Conservation (phyloP, 2,113 vertebrate genomes). For the Dicentrarchus labrax region DNA sequence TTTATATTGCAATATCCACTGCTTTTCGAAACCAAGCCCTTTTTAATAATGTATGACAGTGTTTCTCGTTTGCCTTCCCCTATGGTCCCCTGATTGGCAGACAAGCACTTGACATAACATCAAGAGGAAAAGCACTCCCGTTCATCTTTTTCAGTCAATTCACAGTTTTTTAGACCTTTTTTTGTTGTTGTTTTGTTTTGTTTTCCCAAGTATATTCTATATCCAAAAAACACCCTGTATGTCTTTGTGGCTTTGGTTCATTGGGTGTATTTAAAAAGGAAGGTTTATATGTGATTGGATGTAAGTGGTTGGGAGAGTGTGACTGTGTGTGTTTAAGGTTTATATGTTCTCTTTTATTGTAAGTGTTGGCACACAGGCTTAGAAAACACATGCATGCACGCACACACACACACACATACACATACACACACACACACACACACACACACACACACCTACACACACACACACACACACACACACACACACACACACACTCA, state of each 20-base stretch:
- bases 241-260: not conserved
- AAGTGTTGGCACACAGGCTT: constrained; percentile 1
- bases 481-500: constrained; percentile 1
- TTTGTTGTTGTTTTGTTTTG: not conserved
- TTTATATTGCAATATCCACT: constrained; percentile 56
- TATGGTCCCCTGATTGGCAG: constrained; percentile 60
- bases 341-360: not conserved
- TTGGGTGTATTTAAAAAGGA: not conserved
- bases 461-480: constrained; percentile 13
- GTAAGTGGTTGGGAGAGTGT: not conserved
- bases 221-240: not conserved
- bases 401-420: constrained; percentile 1
- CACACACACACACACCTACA: constrained; percentile 1
- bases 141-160: not conserved
- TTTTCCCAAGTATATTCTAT: not conserved
- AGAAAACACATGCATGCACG: not conserved
- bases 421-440: constrained; percentile 2
- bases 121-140: constrained; percentile 18
- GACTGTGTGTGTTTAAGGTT: constrained; percentile 12
- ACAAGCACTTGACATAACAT: constrained; percentile 47
- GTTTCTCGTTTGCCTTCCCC: constrained; percentile 42
- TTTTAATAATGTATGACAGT: constrained; percentile 73
- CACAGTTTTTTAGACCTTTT: not conserved
- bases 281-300: not conserved
- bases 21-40: constrained; percentile 48